Evolutionary conservation across 2,797 vertebrate species (phyloP), one percentile per base, ranked within the genome.

Genomic region (Sebastes steindachneri): DNA sequence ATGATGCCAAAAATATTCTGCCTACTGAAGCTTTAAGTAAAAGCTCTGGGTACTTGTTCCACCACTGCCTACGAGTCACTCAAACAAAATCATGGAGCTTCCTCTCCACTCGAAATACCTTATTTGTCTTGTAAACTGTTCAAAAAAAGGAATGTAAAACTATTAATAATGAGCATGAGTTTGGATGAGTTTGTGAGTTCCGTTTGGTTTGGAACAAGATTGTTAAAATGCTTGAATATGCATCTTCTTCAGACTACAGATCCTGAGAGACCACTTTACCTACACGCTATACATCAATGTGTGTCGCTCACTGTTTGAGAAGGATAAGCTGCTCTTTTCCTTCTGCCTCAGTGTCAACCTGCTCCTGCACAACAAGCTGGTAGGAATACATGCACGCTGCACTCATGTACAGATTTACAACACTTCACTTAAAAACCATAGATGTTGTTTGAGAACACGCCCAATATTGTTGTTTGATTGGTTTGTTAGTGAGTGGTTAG

Each of bases 261-360:
- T 96, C 88, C 96, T 99, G 75, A 95, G 88, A 91, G 96, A 98
- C 77, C 95, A 97, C 88, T 98, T 99, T 76, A 98, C 97, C 11
- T 97, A 97, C 69, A 93, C 95, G 0, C 94, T 98, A 21, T 97
- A 97, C 3, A 88, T 96, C 73, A 98, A 96, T 21, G 89, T 98
- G 77, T 97, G 97, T 76, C 95, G 96, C 23, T 98, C 97, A 0
- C 95, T 98, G 45, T 97, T 98, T 90, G 97, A 98, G 92, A 98
- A 98, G 92, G 97, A 98, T 86, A 98, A 98, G 84, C 93, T 98
- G 60, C 97, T 98, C 26, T 98, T 98, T 86, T 98, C 97, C 82
- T 97, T 98, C 87, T 95, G 96, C 90, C 96, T 98, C 80, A 96
- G 89, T 25, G 89, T 97, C 86, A 98, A 96, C 87, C 96, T 97